Percentiles rank a stretch among this genome's conserved stretches.
phyloP scores from a whole-genome alignment of 2,888 invertebrate genomes.

The Mesochorus sp. region DNA sequence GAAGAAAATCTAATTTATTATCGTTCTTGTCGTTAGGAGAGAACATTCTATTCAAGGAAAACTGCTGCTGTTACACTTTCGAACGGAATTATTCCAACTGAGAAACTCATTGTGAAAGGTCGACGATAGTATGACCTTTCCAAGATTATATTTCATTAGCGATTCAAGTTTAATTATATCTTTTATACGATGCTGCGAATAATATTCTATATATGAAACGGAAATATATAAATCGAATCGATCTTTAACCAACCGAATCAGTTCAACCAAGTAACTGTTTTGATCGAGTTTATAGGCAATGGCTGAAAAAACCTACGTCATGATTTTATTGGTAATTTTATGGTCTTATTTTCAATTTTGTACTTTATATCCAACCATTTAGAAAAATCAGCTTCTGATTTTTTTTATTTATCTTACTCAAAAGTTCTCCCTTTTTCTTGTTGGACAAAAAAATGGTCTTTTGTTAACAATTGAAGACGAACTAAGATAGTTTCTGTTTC shows the following conservation, averaged over 20 bases:
- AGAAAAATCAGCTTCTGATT: background rate
- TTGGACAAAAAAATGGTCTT: background rate
- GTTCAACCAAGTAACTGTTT: conserved; percentile 29
- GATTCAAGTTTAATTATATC: conserved; percentile 41
- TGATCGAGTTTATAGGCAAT: background rate
- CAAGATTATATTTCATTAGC: conserved; percentile 6
- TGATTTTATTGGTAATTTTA: conserved; percentile 45
- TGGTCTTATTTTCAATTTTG: background rate
- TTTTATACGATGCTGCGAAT: background rate
- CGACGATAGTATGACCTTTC: conserved; percentile 15
- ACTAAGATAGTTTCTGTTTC: conserved; percentile 34
- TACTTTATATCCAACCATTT: background rate
- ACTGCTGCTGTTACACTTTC: conserved; percentile 33
- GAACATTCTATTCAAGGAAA: conserved; percentile 40
- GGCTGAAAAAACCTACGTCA: background rate
- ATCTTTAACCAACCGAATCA: conserved; percentile 8
- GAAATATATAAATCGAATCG: conserved; percentile 42
- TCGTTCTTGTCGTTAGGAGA: background rate
- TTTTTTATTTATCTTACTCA: background rate
- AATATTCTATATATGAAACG: background rate
- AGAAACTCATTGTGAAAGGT: conserved; percentile 14
- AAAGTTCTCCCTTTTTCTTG: background rate
- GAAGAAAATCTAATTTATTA: background rate
- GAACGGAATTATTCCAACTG: conserved; percentile 5
- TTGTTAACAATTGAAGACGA: conserved; percentile 18